Conservation (phyloP, 1,140 invertebrate species). For the Calosoma granatense region DNA sequence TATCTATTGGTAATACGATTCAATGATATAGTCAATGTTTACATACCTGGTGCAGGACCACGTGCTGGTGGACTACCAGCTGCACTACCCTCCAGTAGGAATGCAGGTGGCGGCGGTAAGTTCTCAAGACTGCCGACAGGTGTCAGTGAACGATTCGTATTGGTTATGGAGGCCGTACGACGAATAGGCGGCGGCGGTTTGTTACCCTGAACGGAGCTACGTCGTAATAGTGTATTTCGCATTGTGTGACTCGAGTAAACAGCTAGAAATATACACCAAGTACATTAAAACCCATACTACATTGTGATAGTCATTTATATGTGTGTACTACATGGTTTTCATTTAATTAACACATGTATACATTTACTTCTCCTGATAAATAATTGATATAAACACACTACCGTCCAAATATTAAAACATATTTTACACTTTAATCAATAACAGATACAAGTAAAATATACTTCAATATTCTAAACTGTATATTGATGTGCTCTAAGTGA, state of each 20-base stretch:
- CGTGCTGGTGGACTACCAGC: slow-evolving; percentile 11
- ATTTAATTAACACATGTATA: slow-evolving; percentile 21
- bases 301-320: background rate
- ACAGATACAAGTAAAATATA: too few species aligned
- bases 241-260: slow-evolving; percentile 34
- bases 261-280: slow-evolving; percentile 22
- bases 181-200: slow-evolving; percentile 78
- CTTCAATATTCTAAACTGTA: too few species aligned
- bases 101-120: slow-evolving; percentile 75
- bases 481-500: too few species aligned
- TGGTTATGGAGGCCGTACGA: slow-evolving; percentile 72
- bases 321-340: too few species aligned
- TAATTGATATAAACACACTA: background rate
- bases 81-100: slow-evolving; percentile 52
- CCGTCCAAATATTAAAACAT: too few species aligned
- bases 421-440: too few species aligned
- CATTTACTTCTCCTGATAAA: slow-evolving; percentile 20
- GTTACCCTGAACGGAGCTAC: slow-evolving; percentile 50
- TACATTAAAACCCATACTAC: too few species aligned
- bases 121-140: slow-evolving; percentile 43
- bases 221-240: slow-evolving; percentile 37
- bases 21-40: background rate
- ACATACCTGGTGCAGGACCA: background rate
- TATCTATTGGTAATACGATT: background rate
- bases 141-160: slow-evolving; percentile 25